Evolutionary conservation across 2,888 invertebrate species (phyloP), one percentile per base, ranked within the genome.

Genomic region (Trichopria drosophilae): DNA sequence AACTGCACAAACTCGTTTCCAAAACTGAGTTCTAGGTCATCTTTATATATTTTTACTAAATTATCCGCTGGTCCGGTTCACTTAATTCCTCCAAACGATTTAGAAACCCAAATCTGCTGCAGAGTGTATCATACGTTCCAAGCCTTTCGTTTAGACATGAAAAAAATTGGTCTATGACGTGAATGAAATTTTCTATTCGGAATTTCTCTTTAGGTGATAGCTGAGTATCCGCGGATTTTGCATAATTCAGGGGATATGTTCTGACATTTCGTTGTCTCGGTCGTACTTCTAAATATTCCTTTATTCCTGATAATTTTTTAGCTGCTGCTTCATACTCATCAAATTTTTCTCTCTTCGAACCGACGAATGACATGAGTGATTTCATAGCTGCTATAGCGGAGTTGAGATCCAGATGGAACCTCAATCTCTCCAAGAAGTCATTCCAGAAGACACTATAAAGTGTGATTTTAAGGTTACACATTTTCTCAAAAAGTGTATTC

Each of bases 381-480:
- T 58, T 52, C 18, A 62, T 23, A 45, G 53, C 53, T 42, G 42
- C 42, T 47, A 59, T 46, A 51, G 59, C 59, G n/a, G 58, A 61
- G 51, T 56, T 28, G 53, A 60, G 51, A 57, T 58, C 44, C 55
- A 61, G 58, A 53, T 57, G 51, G 20, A 42, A 26, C 34, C 20
- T 28, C 9, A n/a, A 58, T 55, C 58, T 51, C 51, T 61, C 55
- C 45, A 61, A 57, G 42, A 61, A 57, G 12, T 58, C 55, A 49
- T 63, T 57, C 53, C 58, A 61, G 60, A 61, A 55, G 31, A 65
- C 66, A 13, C 75, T 50, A 76, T 61, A 78, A 76, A 73, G 51
- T 40, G 53, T 57, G 12, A 41, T 58, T 56, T 60, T 58, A 20
- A 61, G 42, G 37, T 45, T 37, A 44, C 49, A 41, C 48, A 61